phyloP scores from a whole-genome alignment of 1,140 invertebrate species.

The Papilio xuthus region DNA sequence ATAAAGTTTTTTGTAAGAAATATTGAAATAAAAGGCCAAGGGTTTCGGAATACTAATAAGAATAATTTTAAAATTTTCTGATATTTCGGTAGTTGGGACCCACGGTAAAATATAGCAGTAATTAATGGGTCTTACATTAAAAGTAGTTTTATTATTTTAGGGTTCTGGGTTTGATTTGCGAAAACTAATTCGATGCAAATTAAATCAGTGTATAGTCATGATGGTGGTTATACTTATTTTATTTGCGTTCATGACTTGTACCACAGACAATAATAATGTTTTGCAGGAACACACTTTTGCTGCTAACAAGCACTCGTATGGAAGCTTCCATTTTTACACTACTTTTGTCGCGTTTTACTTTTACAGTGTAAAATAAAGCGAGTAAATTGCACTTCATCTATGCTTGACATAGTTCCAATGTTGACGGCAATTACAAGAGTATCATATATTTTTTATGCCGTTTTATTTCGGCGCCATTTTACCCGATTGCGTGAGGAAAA shows the following conservation, averaged over 20 bases:
- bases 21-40: too few species aligned
- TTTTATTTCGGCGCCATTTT: neutral
- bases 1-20: too few species aligned
- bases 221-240: neutral
- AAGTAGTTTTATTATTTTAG: too few species aligned
- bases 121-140: too few species aligned
- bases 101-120: too few species aligned
- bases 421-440: slow-evolving; percentile 5
- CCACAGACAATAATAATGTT: slow-evolving; percentile 21
- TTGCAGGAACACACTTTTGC: slow-evolving; percentile 41
- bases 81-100: too few species aligned
- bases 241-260: neutral
- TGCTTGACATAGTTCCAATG: neutral
- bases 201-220: neutral
- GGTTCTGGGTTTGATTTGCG: too few species aligned
- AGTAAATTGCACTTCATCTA: slow-evolving; percentile 15
- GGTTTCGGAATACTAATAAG: too few species aligned
- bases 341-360: slow-evolving; percentile 39
- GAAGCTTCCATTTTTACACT: slow-evolving; percentile 43
- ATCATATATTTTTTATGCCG: neutral
- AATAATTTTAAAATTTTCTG: too few species aligned
- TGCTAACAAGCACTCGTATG: slow-evolving; percentile 52
- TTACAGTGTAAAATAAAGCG: slow-evolving; percentile 7
- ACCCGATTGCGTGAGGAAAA: neutral
- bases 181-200: neutral